Percentiles rank a stretch among this genome's conserved stretches.
Evolutionary conservation across 2,888 invertebrate genomes (phyloP).

Genomic region (Lottia gigantea): DNA sequence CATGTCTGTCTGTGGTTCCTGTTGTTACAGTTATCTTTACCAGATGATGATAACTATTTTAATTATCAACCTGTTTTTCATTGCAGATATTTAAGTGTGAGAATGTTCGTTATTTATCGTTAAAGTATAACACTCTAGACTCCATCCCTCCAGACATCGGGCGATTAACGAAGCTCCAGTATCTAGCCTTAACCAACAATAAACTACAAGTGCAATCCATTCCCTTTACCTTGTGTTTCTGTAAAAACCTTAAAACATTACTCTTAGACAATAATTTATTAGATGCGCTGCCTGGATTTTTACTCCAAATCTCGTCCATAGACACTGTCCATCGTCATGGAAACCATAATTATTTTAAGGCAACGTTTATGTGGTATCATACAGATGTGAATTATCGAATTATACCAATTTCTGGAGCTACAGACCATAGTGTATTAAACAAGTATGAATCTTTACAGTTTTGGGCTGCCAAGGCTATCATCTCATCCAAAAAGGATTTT

Average conservation of each 20-base stretch:
- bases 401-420: conserved; percentile 54
- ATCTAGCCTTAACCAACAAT: conserved; percentile 69
- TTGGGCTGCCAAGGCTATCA: conserved; percentile 66
- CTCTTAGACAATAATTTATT: conserved; percentile 70
- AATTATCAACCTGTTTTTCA: background rate
- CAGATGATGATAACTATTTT: no score
- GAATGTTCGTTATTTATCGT: conserved; percentile 67
- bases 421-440: conserved; percentile 22
- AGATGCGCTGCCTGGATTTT: conserved; percentile 70
- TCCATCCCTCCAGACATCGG: conserved; percentile 69
- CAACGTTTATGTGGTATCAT: conserved; percentile 71
- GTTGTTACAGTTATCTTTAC: no score
- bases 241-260: conserved; percentile 64
- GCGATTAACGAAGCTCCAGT: conserved; percentile 66
- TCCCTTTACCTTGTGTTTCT: conserved; percentile 69
- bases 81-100: conserved; percentile 69
- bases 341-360: conserved; percentile 71
- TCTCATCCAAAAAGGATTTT: conserved; percentile 68
- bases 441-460: conserved; percentile 57
- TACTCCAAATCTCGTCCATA: conserved; percentile 67
- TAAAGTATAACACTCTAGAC: conserved; percentile 69
- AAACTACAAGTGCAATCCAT: conserved; percentile 69
- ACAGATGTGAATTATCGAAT: conserved; percentile 69
- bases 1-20: no score
- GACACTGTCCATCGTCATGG: conserved; percentile 71